Evolutionary conservation across 1,140 invertebrate genomes (phyloP).

Genomic region (Cydia fagiglandana): DNA sequence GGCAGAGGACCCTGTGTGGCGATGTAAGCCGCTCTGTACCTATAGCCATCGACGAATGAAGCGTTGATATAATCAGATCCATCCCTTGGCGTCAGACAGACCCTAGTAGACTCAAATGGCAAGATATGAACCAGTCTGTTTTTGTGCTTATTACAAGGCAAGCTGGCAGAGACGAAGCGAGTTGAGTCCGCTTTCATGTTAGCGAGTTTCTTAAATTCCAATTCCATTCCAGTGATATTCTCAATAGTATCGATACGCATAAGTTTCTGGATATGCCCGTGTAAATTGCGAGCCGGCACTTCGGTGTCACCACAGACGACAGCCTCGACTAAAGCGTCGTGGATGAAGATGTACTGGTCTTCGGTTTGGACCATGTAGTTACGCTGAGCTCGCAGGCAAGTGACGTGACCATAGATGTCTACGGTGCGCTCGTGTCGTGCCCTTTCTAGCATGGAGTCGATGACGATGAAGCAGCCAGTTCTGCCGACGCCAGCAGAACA

Average conservation of each 20-base stretch:
- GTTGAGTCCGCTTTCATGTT: conserved; percentile 97
- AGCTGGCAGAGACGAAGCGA: conserved; percentile 96
- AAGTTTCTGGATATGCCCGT: conserved; percentile 96
- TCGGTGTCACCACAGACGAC: conserved; percentile 97
- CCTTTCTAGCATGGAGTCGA: conserved; percentile 97
- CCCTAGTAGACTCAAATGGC: conserved; percentile 97
- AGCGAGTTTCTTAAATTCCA: conserved; percentile 98
- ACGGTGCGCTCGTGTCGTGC: conserved; percentile 97
- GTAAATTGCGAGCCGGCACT: conserved; percentile 93
- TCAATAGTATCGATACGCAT: conserved; percentile 90
- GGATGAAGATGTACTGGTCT: conserved; percentile 99
- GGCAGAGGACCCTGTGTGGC: conserved; percentile 98
- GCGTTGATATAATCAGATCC: conserved; percentile 99
- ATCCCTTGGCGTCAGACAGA: conserved; percentile 96
- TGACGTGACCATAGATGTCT: conserved; percentile 99
- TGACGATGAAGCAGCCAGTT: conserved; percentile 99
- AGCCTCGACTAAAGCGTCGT: conserved; percentile 97
- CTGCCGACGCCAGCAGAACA: conserved; percentile 98
- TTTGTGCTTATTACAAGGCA: conserved; percentile 98
- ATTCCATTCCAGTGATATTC: conserved; percentile 97
- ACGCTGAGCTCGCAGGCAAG: conserved; percentile 96
- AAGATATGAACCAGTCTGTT: conserved; percentile 98
- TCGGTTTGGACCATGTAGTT: conserved; percentile 99
- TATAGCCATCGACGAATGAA: conserved; percentile 97
- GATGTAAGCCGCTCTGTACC: conserved; percentile 96